Evolutionary conservation across 2,888 invertebrate species (phyloP), one percentile per base, ranked within the genome.

Genomic region (Drosophila helvetica): DNA sequence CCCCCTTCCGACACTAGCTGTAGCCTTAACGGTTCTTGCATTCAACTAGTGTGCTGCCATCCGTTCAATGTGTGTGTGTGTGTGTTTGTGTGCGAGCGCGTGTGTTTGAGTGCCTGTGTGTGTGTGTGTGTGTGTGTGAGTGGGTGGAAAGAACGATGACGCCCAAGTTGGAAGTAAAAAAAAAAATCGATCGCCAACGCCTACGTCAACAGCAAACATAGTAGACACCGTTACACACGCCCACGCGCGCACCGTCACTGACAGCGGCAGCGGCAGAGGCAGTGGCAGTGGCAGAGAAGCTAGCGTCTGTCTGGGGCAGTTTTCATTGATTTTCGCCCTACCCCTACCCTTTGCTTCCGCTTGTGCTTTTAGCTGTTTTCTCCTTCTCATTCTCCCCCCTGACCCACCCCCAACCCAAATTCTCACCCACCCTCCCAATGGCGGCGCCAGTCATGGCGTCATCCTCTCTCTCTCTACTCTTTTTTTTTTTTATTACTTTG

Each of bases 191-290:
- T 82, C 79, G 74, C 30, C 51, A 45, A 59, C 65, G 66, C 86
- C 84, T 85, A 85, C 84, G 82, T 80, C 87, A 85, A 85, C 82
- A 84, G 71, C 61, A 84, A 84, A 77, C 79, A 81, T 81, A 79
- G 87, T 86, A 79, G 79, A 74, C 85, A 59, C 38, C 38, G 15
- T 15, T 38, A 38, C 38, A 43, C 18, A 47, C 59, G 48, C 66
- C 78, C 71, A 80, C 80, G 56, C 71, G 30, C 51, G 42, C 43
- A 30, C 42, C 30, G 18, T 38, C 47, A 43, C 43, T 30, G 45
- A 50, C 62, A 22, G 19, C 6, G 52, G 33, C 62, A 22, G 19
- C 9, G 52, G 33, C 47, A 33, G 33, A 0, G 30, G 33, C 12
- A 33, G 33, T 4, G 19, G 12, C 47, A 12, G 9, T 8, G 22